Percentiles rank a stretch among this genome's conserved stretches.
phyloP scores from a whole-genome alignment of 2,797 vertebrate species.

The Leptatherina wallacei region DNA sequence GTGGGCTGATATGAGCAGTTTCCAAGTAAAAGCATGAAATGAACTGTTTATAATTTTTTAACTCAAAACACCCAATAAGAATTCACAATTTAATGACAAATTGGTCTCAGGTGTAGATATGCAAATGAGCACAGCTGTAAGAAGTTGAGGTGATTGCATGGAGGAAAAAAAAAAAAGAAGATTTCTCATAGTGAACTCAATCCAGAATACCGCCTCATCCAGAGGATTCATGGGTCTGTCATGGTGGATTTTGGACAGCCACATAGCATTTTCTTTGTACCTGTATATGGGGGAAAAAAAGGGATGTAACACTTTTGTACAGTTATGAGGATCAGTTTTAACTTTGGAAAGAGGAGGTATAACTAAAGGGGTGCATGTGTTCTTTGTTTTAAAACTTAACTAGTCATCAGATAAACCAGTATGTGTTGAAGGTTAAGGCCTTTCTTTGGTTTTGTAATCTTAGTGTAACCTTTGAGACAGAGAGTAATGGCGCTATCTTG shows the following conservation, averaged over 20 bases:
- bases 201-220: constrained; percentile 86
- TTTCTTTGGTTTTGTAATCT: background rate
- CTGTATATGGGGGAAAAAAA: constrained; percentile 50
- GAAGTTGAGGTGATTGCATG: background rate
- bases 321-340: fast-evolving
- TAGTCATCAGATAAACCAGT: background rate
- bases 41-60: constrained; percentile 7
- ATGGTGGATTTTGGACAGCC: constrained; percentile 84
- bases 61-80: constrained; percentile 35
- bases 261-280: constrained; percentile 82
- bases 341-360: background rate
- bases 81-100: background rate
- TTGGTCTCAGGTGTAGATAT: constrained; percentile 25
- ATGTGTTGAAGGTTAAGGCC: background rate
- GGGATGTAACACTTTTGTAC: background rate
- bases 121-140: constrained; percentile 36
- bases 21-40: constrained; percentile 60
- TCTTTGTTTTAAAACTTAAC: background rate
- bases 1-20: constrained; percentile 4
- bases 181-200: constrained; percentile 87
- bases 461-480: background rate
- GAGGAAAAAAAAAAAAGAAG: background rate
- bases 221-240: constrained; percentile 83
- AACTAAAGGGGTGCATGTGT: background rate
- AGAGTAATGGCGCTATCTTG: background rate